A percentile compares a stretch with the other conserved stretches of the same genome.
phyloP scores from a whole-genome alignment of 1,140 invertebrate species.

The Drosophila pruinosa region DNA sequence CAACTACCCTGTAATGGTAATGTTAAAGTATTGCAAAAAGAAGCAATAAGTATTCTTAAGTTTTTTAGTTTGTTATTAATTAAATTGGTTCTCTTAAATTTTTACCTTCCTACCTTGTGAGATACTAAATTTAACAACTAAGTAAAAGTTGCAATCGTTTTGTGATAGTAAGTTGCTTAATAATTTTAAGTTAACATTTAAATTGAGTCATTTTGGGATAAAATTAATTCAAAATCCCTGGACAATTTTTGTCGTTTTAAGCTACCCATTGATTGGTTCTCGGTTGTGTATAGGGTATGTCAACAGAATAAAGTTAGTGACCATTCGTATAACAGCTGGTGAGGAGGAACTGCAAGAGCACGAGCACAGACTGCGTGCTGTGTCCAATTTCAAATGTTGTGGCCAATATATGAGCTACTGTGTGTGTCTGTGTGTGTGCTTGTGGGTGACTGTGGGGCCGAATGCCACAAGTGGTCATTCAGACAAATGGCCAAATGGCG shows the following conservation, averaged over 20 bases:
- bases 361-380: neutral
- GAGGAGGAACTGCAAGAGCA: neutral
- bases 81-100: too few species aligned
- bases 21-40: too few species aligned
- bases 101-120: too few species aligned
- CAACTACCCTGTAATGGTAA: neutral
- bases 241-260: too few species aligned
- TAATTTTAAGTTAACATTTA: too few species aligned
- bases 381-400: constrained; percentile 40
- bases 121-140: too few species aligned
- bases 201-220: too few species aligned
- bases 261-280: neutral
- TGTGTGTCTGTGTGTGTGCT: neutral
- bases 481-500: constrained; percentile 80
- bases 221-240: too few species aligned
- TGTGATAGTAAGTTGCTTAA: too few species aligned
- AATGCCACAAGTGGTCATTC: constrained; percentile 80
- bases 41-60: too few species aligned
- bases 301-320: neutral
- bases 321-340: neutral
- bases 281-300: neutral
- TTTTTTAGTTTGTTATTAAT: too few species aligned
- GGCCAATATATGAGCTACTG: constrained; percentile 12
- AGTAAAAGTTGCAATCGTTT: too few species aligned
- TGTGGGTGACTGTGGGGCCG: constrained; percentile 3